Base-by-base conservation (phyloP, 2,888 invertebrate species). In the Ceramica pisi region DNA sequence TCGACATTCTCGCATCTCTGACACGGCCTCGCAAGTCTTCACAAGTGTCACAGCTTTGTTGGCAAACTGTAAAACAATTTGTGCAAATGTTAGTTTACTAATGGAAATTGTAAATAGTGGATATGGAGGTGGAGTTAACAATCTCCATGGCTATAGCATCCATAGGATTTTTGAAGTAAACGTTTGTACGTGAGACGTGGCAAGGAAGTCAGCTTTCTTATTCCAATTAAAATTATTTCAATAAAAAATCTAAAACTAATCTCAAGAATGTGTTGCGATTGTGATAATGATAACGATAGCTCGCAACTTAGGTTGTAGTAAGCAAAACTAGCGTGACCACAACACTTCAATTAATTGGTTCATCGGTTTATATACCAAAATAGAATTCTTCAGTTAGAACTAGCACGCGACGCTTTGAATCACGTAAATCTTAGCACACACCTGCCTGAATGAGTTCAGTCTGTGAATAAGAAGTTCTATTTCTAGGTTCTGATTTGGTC, bases 21-120 rank as follows among this genome's bases (percentile, higher is more conserved):
- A 97, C n/a, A 98, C 98, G 0, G 98, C 98, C 94, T 99, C 99
- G 92, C 99, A 99, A 9, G 99, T 99, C 95, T 99, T 99, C 86
- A 99, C 98, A 88, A 99, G 93, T 1, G 99, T 99, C 84, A 99
- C 96, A 21, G 98, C 98, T 95, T 97, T 96, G 83, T 91, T 94
- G 10, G 96, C 96, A 73, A 96, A 95, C 97, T 97, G 94, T 67
- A 96, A 77, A 19, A 61, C 51, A 78, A 78, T 73, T 78, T 73
- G 70, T 71, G 57, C 21, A 23, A 38, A 21, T 16, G 16, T 69
- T 60, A 63, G 41, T 23, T 38, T 19, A 26, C 23, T 0, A 23
- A 9, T 1, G 35, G 19, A 50, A n/a, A n/a, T n/a, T n/a, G n/a
- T 26, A 9, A 31, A 31, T 6, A 31, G n/a, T 31, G 31, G 2